Conservation (phyloP, 2,113 vertebrate genomes). For the Osmerus mordax region DNA sequence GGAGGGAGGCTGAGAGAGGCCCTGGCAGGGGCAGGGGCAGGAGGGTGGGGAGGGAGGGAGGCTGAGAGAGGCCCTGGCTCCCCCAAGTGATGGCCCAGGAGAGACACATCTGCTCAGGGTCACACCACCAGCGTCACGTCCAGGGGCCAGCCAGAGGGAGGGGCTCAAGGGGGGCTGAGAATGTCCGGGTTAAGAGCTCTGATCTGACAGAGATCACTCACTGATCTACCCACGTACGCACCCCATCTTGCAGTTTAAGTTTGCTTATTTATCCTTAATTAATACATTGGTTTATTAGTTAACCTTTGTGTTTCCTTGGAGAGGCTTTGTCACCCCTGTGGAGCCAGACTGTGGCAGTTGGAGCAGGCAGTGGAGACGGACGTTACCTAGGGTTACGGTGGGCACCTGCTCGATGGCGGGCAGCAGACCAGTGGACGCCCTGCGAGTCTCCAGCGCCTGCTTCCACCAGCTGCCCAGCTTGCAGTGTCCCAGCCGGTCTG, state of each 20-base stretch:
- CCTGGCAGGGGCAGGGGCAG: too few relatives aligned
- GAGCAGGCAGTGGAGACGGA: too few relatives aligned
- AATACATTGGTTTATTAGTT: neutral
- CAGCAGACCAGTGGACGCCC: conserved; percentile 21
- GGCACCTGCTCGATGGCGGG: conserved; percentile 19
- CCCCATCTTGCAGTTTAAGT: too few relatives aligned
- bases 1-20: neutral
- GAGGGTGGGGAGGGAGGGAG: too few relatives aligned
- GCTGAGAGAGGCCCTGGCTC: conserved; percentile 32
- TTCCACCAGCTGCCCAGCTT: conserved; percentile 45
- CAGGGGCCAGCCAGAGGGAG: conserved; percentile 12
- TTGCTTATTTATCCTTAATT: too few relatives aligned
- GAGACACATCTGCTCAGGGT: conserved; percentile 45
- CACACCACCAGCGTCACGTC: conserved; percentile 1
- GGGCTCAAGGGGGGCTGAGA: conserved; percentile 56
- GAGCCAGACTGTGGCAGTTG: too few relatives aligned
- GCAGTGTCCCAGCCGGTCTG: conserved; percentile 23
- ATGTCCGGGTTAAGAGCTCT: conserved; percentile 52
- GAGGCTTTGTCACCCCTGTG: too few relatives aligned
- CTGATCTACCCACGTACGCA: too few relatives aligned
- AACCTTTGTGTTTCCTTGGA: too few relatives aligned
- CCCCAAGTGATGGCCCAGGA: conserved; percentile 41
- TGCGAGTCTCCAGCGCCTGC: conserved; percentile 20
- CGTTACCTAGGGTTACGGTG: conserved; percentile 23
- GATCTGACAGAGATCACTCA: conserved; percentile 31